These are phyloP conservation scores for rabbit (Oryctolagus cuniculus) DNA, from an alignment of 2,113 vertebrate genomes.

Conservation along the genomic window mOryCun1.1 NC_091453.1:78662501-78663000, in stretches of 20 bases:
- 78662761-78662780: background rate
- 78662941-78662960: too few relatives aligned
- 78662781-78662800: background rate
- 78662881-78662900: background rate
- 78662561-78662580: background rate
- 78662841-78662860: background rate
- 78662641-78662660: background rate
- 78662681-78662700: background rate
- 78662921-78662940: too few relatives aligned
- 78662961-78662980: too few relatives aligned
- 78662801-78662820: conserved; percentile 6
- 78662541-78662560: conserved; percentile 8
- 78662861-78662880: conserved; percentile 28
- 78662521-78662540: background rate
- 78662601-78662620: background rate
- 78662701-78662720: background rate
- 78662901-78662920: too few relatives aligned
- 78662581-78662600: background rate
- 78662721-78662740: conserved; percentile 7
- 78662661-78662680: background rate
- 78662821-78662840: background rate
- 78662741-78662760: background rate
- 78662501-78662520: background rate
- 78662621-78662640: conserved; percentile 20
- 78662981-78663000: too few relatives aligned